Conservation (phyloP, 92 coral and sea anemone genomes). For the Anthopleura xanthogrammica region DNA sequence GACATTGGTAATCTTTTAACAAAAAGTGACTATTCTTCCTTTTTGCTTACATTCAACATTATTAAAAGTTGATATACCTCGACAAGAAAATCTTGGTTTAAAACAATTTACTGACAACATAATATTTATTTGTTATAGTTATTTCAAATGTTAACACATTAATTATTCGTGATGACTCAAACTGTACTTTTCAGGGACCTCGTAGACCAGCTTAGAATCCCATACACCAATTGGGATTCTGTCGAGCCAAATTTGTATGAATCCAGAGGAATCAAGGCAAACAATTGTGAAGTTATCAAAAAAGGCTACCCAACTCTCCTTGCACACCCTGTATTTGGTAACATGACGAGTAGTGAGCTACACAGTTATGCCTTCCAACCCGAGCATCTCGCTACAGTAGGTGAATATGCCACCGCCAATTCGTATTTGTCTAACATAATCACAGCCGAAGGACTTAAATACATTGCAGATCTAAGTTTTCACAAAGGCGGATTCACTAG, state of each 20-base stretch:
- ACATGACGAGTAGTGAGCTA: constrained; percentile 61
- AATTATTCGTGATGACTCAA: background rate
- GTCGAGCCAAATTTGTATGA: constrained; percentile 50
- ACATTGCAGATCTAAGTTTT: constrained; percentile 57
- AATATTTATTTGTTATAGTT: too few relatives aligned
- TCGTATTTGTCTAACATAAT: constrained; percentile 52
- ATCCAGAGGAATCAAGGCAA: constrained; percentile 59
- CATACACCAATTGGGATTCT: constrained; percentile 46
- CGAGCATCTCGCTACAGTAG: constrained; percentile 40
- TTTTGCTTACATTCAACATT: too few relatives aligned
- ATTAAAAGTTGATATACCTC: too few relatives aligned
- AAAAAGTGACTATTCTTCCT: too few relatives aligned
- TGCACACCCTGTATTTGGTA: constrained; percentile 44
- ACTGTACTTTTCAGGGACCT: constrained; percentile 37
- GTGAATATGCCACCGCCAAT: constrained; percentile 44
- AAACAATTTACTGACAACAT: too few relatives aligned
- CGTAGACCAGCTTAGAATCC: constrained; percentile 42
- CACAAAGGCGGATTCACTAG: constrained; percentile 62
- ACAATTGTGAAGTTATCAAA: constrained; percentile 42
- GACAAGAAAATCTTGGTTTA: too few relatives aligned
- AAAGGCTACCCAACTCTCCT: constrained; percentile 54
- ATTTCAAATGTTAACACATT: too few relatives aligned
- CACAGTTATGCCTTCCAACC: constrained; percentile 42
- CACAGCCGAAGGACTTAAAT: constrained; percentile 66
- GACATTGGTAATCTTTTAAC: too few relatives aligned